Evolutionary conservation across 2,113 vertebrate species (phyloP).

Genomic region (Lates calcarifer): DNA sequence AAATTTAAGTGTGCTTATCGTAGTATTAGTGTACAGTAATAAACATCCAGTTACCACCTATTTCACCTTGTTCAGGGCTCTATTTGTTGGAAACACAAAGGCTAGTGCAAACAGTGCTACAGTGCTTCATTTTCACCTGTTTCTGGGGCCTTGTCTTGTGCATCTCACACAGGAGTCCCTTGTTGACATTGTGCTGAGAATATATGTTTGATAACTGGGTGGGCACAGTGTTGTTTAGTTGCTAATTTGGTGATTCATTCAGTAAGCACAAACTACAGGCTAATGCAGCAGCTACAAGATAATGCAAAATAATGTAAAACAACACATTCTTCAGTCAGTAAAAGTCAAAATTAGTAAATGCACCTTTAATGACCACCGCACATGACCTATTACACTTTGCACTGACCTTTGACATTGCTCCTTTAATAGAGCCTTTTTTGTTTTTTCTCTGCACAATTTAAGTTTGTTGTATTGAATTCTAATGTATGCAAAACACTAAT

Average conservation of each 20-base stretch:
- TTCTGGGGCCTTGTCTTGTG: neutral
- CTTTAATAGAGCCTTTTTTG: conserved; percentile 8
- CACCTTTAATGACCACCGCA: neutral
- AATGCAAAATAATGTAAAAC: conserved; percentile 4
- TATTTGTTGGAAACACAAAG: conserved; percentile 17
- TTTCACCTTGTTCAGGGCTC: conserved; percentile 21
- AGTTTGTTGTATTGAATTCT: conserved; percentile 57
- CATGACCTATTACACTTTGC: conserved; percentile 20
- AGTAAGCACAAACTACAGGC: neutral
- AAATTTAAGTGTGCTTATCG: conserved; percentile 2
- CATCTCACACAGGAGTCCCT: neutral
- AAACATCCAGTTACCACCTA: neutral
- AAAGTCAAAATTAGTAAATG: neutral
- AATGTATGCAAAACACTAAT: conserved; percentile 40
- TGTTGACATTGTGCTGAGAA: conserved; percentile 4
- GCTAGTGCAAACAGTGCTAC: conserved; percentile 17
- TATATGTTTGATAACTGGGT: neutral
- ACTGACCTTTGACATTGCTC: conserved; percentile 20
- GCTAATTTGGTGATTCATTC: neutral
- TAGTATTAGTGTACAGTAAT: neutral
- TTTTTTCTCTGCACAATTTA: conserved; percentile 45
- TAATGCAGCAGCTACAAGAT: neutral
- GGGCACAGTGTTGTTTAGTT: neutral
- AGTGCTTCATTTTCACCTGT: neutral
- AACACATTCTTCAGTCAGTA: neutral